Conservation (phyloP, 1,140 invertebrate genomes). For the Brachionus rubens region DNA sequence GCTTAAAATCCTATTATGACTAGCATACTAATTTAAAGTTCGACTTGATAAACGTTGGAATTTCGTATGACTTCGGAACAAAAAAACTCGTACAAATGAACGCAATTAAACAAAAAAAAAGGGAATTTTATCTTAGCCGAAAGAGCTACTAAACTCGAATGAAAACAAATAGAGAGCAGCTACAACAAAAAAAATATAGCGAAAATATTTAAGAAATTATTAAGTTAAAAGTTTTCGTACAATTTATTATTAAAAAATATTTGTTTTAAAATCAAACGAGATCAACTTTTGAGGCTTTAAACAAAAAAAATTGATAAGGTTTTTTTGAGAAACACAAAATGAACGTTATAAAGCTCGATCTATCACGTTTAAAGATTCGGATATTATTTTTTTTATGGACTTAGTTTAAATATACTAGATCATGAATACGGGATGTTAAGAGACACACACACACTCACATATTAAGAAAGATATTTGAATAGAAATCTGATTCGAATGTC, state of each 20-base stretch:
- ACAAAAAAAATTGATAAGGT: not conserved
- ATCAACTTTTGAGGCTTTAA: conserved; percentile 14
- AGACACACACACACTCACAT: not conserved
- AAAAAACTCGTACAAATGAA: too few species aligned
- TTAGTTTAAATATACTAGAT: conserved; percentile 18
- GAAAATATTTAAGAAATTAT: too few species aligned
- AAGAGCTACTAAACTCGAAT: too few species aligned
- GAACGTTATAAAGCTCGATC: not conserved
- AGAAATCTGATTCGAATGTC: conserved; percentile 14
- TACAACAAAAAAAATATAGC: too few species aligned
- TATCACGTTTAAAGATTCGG: not conserved
- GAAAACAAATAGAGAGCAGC: too few species aligned
- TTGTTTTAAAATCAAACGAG: not conserved
- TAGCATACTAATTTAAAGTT: too few species aligned
- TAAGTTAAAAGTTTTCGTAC: not conserved
- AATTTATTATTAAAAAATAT: not conserved
- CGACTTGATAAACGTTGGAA: too few species aligned
- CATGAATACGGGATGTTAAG: conserved; percentile 17
- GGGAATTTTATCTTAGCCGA: too few species aligned
- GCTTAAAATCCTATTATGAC: too few species aligned
- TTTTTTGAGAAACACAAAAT: too few species aligned
- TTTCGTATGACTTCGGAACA: too few species aligned
- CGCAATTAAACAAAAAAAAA: too few species aligned
- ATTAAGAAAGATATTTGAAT: not conserved
- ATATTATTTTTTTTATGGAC: not conserved